Percentiles rank a stretch among this genome's conserved stretches.
Evolutionary conservation across 2,888 invertebrate genomes (phyloP).

Genomic region (Cheilosia impressa): DNA sequence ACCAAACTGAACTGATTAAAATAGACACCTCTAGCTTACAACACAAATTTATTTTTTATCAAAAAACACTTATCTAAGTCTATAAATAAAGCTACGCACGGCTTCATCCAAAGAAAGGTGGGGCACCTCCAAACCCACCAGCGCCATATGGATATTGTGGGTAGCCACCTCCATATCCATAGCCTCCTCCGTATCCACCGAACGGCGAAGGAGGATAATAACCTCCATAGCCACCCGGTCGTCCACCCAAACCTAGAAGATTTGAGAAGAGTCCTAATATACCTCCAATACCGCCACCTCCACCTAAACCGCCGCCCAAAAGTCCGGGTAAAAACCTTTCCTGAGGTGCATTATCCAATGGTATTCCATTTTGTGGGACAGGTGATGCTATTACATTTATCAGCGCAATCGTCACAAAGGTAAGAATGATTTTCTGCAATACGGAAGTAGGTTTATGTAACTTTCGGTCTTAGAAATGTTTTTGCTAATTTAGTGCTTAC

Average conservation of each 20-base stretch:
- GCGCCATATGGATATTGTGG: constrained; percentile 31
- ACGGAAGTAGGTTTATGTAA: background rate
- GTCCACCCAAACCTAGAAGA: constrained; percentile 11
- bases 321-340: constrained; percentile 30
- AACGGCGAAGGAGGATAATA: background rate
- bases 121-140: constrained; percentile 19
- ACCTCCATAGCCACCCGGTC: background rate
- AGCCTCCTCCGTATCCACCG: constrained; percentile 22
- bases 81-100: too few species aligned
- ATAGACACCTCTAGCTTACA: too few species aligned
- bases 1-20: too few species aligned
- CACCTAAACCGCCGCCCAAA: constrained; percentile 12
- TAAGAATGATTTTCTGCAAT: constrained; percentile 17
- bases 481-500: background rate
- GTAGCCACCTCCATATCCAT: constrained; percentile 19
- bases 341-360: background rate
- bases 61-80: too few species aligned
- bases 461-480: too few species aligned
- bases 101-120: background rate
- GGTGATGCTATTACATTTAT: background rate
- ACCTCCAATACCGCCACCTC: constrained; percentile 12
- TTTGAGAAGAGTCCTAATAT: constrained; percentile 16
- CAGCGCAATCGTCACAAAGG: background rate
- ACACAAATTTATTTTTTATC: too few species aligned
- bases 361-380: background rate